These are phyloP conservation scores for Helicolenus hilgendorfi DNA, from an alignment of 2,797 vertebrate species.

Conservation along the genomic window DNA sequence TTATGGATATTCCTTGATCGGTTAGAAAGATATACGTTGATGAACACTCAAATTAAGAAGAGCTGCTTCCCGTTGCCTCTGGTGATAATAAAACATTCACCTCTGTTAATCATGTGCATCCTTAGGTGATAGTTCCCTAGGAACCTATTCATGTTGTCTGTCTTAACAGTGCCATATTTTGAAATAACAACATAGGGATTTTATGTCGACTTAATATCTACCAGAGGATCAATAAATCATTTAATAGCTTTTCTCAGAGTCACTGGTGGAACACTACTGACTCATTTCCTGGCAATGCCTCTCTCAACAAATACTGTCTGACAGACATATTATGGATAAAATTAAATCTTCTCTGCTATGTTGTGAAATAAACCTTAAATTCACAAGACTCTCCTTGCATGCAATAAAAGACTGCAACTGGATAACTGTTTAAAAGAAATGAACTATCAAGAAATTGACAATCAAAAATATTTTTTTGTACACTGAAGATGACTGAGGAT, in stretches of 20 bases:
- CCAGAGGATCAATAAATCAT: conserved; percentile 74
- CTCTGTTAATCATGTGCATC: conserved; percentile 31
- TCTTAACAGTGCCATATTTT: conserved; percentile 58
- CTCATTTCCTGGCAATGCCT: conserved; percentile 71
- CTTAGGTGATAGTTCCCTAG: conserved; percentile 17
- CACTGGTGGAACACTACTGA: conserved; percentile 70
- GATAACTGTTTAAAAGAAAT: conserved; percentile 41
- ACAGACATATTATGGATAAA: conserved; percentile 73
- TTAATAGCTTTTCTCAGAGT: conserved; percentile 68
- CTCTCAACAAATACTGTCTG: conserved; percentile 74
- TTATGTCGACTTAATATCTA: conserved; percentile 68
- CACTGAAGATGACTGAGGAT: background rate
- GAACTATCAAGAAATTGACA: conserved; percentile 31
- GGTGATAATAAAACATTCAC: conserved; percentile 14
- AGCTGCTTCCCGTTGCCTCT: background rate
- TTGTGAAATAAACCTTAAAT: conserved; percentile 60
- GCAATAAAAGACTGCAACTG: conserved; percentile 50
- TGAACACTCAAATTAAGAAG: background rate
- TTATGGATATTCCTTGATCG: background rate
- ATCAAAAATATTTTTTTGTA: conserved; percentile 1
- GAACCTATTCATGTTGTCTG: conserved; percentile 36
- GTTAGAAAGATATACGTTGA: background rate
- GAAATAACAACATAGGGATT: conserved; percentile 61
- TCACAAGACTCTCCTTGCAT: conserved; percentile 20
- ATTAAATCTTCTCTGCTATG: conserved; percentile 52